Conservation (phyloP, 2,113 vertebrate genomes). For the Platichthys stellatus region DNA sequence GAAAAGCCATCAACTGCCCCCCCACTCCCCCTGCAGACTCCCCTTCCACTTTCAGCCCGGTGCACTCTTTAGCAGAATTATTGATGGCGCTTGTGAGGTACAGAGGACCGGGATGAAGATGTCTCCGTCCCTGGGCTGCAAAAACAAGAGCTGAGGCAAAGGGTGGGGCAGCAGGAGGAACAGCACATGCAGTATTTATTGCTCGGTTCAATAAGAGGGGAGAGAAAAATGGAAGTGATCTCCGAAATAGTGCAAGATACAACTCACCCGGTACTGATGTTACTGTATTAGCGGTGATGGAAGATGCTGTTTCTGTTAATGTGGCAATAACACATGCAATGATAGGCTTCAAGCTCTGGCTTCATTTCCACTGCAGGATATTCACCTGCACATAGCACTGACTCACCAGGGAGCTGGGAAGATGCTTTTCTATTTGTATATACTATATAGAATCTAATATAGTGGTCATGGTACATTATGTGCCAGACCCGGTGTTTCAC, state of each 20-base stretch:
- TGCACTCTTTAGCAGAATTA: constrained; percentile 75
- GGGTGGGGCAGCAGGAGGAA: constrained; percentile 44
- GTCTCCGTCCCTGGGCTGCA: constrained; percentile 58
- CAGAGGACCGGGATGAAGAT: constrained; percentile 48
- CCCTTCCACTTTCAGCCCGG: constrained; percentile 65
- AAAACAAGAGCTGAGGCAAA: constrained; percentile 61
- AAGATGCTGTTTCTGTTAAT: constrained; percentile 6
- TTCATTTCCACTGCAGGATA: background rate
- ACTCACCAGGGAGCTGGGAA: background rate
- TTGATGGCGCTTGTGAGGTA: constrained; percentile 68
- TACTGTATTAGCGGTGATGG: background rate
- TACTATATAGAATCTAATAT: background rate
- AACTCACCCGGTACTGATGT: constrained; percentile 1
- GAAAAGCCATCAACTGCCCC: constrained; percentile 64
- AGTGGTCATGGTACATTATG: background rate
- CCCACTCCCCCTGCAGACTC: background rate
- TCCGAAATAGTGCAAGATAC: constrained; percentile 8
- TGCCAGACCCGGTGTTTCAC: background rate
- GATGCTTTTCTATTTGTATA: background rate
- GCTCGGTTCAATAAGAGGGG: constrained; percentile 34
- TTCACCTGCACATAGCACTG: background rate
- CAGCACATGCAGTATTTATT: constrained; percentile 68
- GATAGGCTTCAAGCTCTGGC: background rate
- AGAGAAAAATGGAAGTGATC: constrained; percentile 35
- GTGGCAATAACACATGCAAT: background rate